Percentiles rank a stretch among this genome's conserved stretches.
Conservation (phyloP, 2,888 invertebrate genomes). For the Nomada ferruginata region DNA sequence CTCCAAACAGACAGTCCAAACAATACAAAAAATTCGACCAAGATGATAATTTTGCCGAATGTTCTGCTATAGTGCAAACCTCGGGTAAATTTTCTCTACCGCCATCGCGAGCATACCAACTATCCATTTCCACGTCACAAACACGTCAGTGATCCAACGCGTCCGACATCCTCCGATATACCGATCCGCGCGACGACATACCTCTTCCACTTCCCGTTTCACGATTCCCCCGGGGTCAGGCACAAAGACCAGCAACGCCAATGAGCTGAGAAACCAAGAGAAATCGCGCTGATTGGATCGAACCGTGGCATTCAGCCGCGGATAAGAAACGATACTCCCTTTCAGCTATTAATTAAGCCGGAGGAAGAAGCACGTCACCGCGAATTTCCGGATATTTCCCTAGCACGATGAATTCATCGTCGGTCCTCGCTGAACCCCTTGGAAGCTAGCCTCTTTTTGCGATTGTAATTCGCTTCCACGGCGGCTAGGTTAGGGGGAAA, state of each 20-base stretch:
- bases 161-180: conserved; percentile 17
- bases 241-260: background rate
- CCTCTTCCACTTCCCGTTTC: conserved; percentile 20
- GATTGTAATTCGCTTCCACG: conserved; percentile 72
- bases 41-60: too few species aligned
- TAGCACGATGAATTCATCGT: conserved; percentile 62
- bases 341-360: background rate
- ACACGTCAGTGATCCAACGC: background rate
- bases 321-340: conserved; percentile 48
- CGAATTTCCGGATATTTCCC: conserved; percentile 57
- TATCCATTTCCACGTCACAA: too few species aligned
- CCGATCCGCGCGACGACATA: conserved; percentile 24
- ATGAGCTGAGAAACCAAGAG: conserved; percentile 23
- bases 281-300: conserved; percentile 52
- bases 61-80: too few species aligned
- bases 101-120: too few species aligned
- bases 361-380: conserved; percentile 1
- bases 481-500: conserved; percentile 30
- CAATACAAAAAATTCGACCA: too few species aligned
- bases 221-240: conserved; percentile 8
- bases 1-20: too few species aligned
- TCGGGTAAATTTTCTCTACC: too few species aligned
- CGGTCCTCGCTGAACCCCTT: conserved; percentile 2
- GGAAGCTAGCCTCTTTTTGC: conserved; percentile 61
- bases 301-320: background rate